Evolutionary conservation across 2,888 invertebrate genomes (phyloP), one percentile per base, ranked within the genome.

Genomic region (Lepas anatifera): DNA sequence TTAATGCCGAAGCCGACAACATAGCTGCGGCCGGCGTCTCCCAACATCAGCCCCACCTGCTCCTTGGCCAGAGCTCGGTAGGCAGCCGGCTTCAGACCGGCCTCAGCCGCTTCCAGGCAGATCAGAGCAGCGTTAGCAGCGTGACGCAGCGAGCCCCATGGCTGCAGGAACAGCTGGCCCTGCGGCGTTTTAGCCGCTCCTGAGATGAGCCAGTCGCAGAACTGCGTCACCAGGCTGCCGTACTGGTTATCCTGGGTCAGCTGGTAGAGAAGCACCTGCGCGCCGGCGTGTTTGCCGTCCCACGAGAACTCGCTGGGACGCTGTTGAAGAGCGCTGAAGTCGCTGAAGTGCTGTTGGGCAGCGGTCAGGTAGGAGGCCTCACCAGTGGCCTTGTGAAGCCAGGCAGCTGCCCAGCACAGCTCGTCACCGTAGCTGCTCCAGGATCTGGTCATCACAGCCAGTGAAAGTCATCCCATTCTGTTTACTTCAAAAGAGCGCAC

Each of bases 391-490:
- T 81, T 81, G 77, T 81, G 83, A 10, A 85, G 76, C 85, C 85
- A 85, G 1, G 81, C 77, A 0, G 84, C 84, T 1, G 83, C 83
- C 85, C 85, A 85, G 0, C 82, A 81, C 37, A 85, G 76, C 74
- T 85, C 85, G 74, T 85, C 85, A 0, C 83, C 83, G 74, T 82
- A 85, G 84, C 84, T 0, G 69, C 83, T 84, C 0, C 81, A 80
- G 75, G 83, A 83, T n/a, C n/a, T n/a, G n/a, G n/a, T n/a, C n/a
- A n/a, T n/a, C n/a, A n/a, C n/a, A n/a, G n/a, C n/a, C n/a, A n/a
- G n/a, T n/a, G n/a, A n/a, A n/a, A n/a, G n/a, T n/a, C n/a, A n/a
- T n/a, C n/a, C n/a, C n/a, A n/a, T n/a, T n/a, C n/a, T n/a, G n/a
- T n/a, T n/a, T n/a, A n/a, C n/a, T n/a, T n/a, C n/a, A n/a, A n/a